These are phyloP conservation scores for Calephelis virginiensis DNA, from an alignment of 1,140 invertebrate species.

Conservation along the genomic window DNA sequence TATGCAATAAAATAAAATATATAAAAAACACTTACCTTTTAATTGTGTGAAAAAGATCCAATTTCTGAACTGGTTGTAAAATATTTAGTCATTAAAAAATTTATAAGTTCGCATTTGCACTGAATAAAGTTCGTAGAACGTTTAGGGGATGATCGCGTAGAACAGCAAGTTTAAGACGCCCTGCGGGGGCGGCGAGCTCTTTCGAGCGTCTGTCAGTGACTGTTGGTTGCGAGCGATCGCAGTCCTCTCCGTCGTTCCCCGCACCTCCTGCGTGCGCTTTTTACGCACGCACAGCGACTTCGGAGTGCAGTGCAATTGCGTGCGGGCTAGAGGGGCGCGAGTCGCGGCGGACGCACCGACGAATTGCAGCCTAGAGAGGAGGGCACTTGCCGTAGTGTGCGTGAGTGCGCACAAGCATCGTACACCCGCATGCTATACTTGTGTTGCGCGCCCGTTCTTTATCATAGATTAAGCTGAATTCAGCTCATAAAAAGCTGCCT, in stretches of 20 bases:
- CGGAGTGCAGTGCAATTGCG: constrained; percentile 75
- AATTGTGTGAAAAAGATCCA: constrained; percentile 45
- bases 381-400: constrained; percentile 54
- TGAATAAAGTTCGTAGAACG: constrained; percentile 56
- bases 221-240: constrained; percentile 56
- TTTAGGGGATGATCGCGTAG: constrained; percentile 51
- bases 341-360: constrained; percentile 49
- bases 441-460: constrained; percentile 45
- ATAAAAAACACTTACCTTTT: constrained; percentile 35
- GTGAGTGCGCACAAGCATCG: constrained; percentile 62
- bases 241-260: constrained; percentile 54
- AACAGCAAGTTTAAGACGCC: constrained; percentile 45
- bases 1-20: constrained; percentile 22
- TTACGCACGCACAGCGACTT: constrained; percentile 68
- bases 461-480: constrained; percentile 58
- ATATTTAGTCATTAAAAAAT: constrained; percentile 29
- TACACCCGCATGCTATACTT: constrained; percentile 26
- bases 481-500: constrained; percentile 68
- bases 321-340: constrained; percentile 54
- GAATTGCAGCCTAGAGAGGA: constrained; percentile 73
- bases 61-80: constrained; percentile 30
- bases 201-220: constrained; percentile 66
- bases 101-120: constrained; percentile 58
- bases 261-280: constrained; percentile 70
- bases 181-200: constrained; percentile 71